phyloP scores from a whole-genome alignment of 2,888 invertebrate genomes.

The Lacanobia oleracea region DNA sequence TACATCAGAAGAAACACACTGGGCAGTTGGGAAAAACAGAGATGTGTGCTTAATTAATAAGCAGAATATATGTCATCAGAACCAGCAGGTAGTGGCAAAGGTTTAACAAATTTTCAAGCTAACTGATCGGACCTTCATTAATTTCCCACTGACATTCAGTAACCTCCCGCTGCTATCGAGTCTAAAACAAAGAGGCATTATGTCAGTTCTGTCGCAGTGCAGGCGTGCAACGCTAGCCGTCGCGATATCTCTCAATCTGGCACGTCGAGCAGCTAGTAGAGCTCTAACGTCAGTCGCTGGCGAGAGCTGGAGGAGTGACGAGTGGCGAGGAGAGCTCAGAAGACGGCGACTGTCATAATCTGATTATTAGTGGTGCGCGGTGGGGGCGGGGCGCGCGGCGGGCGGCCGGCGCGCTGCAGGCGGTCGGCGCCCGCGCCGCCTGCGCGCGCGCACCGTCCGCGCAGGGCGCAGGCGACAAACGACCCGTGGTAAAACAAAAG shows the following conservation, averaged over 20 bases:
- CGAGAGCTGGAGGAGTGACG: constrained; percentile 83
- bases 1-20: background rate
- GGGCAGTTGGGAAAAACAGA: constrained; percentile 21
- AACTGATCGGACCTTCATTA: constrained; percentile 63
- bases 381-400: constrained; percentile 88
- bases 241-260: constrained; percentile 70
- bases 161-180: constrained; percentile 71
- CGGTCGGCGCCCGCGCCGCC: constrained; percentile 87
- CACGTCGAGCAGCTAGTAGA: constrained; percentile 49
- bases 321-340: constrained; percentile 75
- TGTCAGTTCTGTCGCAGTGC: constrained; percentile 68
- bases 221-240: constrained; percentile 48
- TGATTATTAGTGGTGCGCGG: constrained; percentile 87
- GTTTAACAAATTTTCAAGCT: constrained; percentile 49
- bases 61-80: constrained; percentile 44
- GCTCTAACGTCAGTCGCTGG: constrained; percentile 67
- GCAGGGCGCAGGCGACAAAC: constrained; percentile 88
- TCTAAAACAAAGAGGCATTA: constrained; percentile 73
- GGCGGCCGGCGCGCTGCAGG: constrained; percentile 85
- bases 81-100: constrained; percentile 45
- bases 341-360: constrained; percentile 89
- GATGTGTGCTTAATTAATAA: constrained; percentile 47
- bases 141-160: constrained; percentile 56
- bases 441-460: constrained; percentile 69
- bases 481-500: constrained; percentile 91